Evolutionary conservation across 2,888 invertebrate genomes (phyloP).

Genomic region (Dyspetes luteomarginatus): DNA sequence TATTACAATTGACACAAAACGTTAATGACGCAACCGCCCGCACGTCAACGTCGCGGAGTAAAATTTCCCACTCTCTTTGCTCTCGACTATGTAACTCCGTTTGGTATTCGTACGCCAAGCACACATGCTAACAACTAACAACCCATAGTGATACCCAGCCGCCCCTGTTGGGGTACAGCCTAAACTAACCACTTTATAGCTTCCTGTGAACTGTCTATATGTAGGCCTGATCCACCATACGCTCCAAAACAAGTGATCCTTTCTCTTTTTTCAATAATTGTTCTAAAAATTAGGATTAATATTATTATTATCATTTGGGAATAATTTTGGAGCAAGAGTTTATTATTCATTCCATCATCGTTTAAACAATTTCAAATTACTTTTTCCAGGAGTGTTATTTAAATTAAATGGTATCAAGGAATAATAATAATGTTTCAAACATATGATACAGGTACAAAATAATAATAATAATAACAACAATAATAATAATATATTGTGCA

Average conservation of each 20-base stretch:
- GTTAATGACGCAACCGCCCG: slow-evolving; percentile 67
- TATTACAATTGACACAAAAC: slow-evolving; percentile 66
- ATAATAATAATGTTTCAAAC: neutral
- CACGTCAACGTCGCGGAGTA: slow-evolving; percentile 33
- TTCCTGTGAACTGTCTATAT: slow-evolving; percentile 63
- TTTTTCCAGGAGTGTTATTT: too few relatives aligned
- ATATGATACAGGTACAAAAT: neutral
- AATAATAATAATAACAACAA: neutral
- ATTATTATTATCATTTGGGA: neutral
- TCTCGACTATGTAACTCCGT: slow-evolving; percentile 1
- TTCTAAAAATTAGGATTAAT: neutral
- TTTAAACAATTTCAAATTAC: neutral
- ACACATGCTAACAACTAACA: slow-evolving; percentile 21
- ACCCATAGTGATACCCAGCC: slow-evolving; percentile 33
- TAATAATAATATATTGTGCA: slow-evolving; percentile 32
- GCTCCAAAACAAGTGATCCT: slow-evolving; percentile 6
- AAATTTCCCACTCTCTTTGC: slow-evolving; percentile 58
- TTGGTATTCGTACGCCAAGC: neutral
- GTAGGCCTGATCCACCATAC: slow-evolving; percentile 13
- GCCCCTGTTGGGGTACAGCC: slow-evolving; percentile 19
- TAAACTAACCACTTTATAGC: slow-evolving; percentile 67
- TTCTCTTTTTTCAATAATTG: neutral
- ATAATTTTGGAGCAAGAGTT: neutral
- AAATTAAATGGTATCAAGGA: too few relatives aligned
- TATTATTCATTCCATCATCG: neutral